Conservation (phyloP, 1,140 invertebrate species). For the Euura lappo region DNA sequence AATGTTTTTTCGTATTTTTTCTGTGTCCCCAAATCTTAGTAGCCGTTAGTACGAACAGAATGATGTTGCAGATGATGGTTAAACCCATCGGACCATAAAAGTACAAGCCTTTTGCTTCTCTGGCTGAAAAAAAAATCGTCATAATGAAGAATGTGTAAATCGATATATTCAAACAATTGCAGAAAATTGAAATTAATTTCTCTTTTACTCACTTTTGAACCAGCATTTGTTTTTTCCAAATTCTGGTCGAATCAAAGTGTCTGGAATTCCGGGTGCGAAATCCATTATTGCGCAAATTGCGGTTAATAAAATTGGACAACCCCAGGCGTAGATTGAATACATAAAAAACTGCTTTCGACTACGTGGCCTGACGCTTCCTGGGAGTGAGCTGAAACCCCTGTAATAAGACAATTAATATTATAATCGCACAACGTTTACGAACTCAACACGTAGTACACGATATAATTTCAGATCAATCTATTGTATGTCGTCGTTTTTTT, state of each 20-base stretch:
- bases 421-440: too few relatives aligned
- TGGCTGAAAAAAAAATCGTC: constrained; percentile 56
- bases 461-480: too few relatives aligned
- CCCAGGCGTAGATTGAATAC: constrained; percentile 78
- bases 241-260: constrained; percentile 62
- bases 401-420: constrained; percentile 29
- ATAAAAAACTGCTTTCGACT: constrained; percentile 66
- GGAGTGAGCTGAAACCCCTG: constrained; percentile 57
- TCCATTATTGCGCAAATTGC: constrained; percentile 65
- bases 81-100: constrained; percentile 77
- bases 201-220: constrained; percentile 63
- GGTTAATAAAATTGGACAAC: constrained; percentile 65
- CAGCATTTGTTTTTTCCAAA: constrained; percentile 67
- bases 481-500: too few relatives aligned
- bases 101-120: constrained; percentile 68
- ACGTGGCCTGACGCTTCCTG: constrained; percentile 52
- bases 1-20: constrained; percentile 64
- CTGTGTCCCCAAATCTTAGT: constrained; percentile 69
- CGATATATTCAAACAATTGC: too few relatives aligned
- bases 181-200: too few relatives aligned
- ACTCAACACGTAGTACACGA: too few relatives aligned
- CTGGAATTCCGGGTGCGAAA: constrained; percentile 59
- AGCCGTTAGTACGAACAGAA: constrained; percentile 76
- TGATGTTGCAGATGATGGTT: constrained; percentile 73
- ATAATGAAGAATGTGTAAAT: too few relatives aligned